Conservation (phyloP, 2,888 invertebrate species). For the Mylabris sibirica region DNA sequence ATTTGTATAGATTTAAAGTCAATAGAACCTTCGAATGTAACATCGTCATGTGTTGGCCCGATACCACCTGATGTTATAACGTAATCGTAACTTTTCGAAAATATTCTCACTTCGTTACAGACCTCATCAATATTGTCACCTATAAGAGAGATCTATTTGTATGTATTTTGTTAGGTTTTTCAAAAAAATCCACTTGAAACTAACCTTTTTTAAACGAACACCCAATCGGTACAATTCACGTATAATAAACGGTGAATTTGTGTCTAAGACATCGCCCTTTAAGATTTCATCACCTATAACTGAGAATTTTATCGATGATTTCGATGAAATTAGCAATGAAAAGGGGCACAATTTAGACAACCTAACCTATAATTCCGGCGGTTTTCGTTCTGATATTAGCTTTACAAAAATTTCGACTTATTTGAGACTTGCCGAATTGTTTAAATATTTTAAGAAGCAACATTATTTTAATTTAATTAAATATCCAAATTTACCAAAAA, state of each 20-base stretch:
- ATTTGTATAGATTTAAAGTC: not conserved
- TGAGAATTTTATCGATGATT: conserved; percentile 42
- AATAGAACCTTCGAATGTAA: conserved; percentile 72
- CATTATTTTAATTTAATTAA: not conserved
- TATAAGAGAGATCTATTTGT: conserved; percentile 68
- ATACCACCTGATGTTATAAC: conserved; percentile 81
- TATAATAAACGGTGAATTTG: conserved; percentile 72
- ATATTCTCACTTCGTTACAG: conserved; percentile 68
- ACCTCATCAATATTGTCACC: conserved; percentile 72
- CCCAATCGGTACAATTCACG: conserved; percentile 69
- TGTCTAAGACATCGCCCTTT: conserved; percentile 74
- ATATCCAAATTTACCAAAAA: not conserved
- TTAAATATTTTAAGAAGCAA: not conserved
- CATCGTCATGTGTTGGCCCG: conserved; percentile 81
- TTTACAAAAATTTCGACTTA: not conserved
- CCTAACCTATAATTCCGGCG: conserved; percentile 50
- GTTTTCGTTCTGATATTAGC: conserved; percentile 36
- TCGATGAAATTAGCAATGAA: conserved; percentile 2
- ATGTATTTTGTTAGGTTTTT: conserved; percentile 12
- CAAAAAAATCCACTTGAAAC: conserved; percentile 7
- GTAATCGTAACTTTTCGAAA: conserved; percentile 68
- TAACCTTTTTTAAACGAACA: conserved; percentile 67
- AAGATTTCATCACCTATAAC: conserved; percentile 83
- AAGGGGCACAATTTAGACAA: conserved; percentile 15
- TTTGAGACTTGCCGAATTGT: not conserved